Conservation (phyloP, 2,797 vertebrate species). For the Muraenolepis orangiensis region DNA sequence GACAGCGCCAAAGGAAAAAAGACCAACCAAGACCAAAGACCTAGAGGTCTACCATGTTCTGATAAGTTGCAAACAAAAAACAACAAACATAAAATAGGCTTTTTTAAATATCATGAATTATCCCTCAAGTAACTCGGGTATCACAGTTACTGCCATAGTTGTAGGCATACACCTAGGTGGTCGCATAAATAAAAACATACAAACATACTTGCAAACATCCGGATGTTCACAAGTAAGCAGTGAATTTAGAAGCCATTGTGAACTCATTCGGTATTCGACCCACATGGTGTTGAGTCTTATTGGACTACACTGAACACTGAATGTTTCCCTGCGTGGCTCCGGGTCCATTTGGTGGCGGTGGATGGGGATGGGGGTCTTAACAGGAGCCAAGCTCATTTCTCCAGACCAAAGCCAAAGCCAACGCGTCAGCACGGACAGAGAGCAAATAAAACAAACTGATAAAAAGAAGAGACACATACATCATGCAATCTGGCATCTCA, state of each 20-base stretch:
- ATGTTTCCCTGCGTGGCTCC: too few species aligned
- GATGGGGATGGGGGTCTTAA: neutral
- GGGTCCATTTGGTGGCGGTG: too few species aligned
- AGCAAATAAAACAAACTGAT: neutral
- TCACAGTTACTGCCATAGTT: constrained; percentile 45
- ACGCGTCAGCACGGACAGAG: neutral
- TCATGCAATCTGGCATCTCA: neutral
- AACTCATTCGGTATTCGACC: neutral
- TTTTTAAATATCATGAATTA: constrained; percentile 35
- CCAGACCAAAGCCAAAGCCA: neutral
- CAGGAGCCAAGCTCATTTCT: neutral
- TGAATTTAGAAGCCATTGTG: neutral
- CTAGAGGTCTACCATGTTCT: neutral
- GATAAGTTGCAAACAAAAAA: neutral
- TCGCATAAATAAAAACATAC: constrained; percentile 36
- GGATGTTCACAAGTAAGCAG: neutral
- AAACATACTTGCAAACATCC: constrained; percentile 15
- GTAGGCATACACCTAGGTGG: constrained; percentile 21
- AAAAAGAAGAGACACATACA: neutral
- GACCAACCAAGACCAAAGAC: neutral
- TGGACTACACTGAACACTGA: neutral
- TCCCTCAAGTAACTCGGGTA: constrained; percentile 40
- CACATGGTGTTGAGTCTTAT: neutral
- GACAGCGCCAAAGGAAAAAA: neutral
- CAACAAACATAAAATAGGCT: neutral